These are phyloP conservation scores for Eumacrocentrus americanus DNA, from an alignment of 2,888 invertebrate species.

Conservation along the genomic window DNA sequence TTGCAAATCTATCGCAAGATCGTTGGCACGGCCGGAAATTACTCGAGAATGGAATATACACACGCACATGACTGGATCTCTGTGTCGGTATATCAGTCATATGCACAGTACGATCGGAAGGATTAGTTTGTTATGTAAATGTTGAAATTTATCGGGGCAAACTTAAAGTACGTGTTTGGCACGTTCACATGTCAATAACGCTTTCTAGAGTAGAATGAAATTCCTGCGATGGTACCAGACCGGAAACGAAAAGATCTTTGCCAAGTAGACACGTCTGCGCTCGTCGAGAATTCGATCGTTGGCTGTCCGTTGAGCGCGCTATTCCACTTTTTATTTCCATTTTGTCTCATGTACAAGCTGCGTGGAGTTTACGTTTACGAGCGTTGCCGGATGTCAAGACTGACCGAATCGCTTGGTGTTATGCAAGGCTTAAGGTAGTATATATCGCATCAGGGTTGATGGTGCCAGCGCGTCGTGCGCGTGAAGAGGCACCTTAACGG, in stretches of 20 bases:
- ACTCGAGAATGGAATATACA: background rate
- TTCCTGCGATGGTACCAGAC: slow-evolving; percentile 37
- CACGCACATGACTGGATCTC: no score
- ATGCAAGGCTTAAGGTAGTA: background rate
- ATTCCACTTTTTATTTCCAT: background rate
- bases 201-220: slow-evolving; percentile 33
- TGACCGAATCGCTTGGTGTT: slow-evolving; percentile 15
- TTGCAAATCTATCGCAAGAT: background rate
- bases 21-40: slow-evolving; percentile 4
- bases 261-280: slow-evolving; percentile 35
- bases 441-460: slow-evolving; percentile 13
- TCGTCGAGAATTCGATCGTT: slow-evolving; percentile 26
- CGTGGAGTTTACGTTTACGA: slow-evolving; percentile 26
- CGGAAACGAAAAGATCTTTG: slow-evolving; percentile 34
- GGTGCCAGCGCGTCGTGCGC: slow-evolving; percentile 27
- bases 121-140: background rate
- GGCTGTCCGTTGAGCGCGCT: slow-evolving; percentile 8
- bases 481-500: slow-evolving; percentile 42
- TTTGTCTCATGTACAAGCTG: slow-evolving; percentile 12
- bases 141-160: background rate
- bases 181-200: slow-evolving; percentile 3
- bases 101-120: background rate
- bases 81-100: no score
- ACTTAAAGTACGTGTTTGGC: slow-evolving; percentile 5
- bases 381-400: slow-evolving; percentile 28